phyloP scores from a whole-genome alignment of 30 jellyfish, hydroid and myxozoan genomes.

The Hydractinia echinata region DNA sequence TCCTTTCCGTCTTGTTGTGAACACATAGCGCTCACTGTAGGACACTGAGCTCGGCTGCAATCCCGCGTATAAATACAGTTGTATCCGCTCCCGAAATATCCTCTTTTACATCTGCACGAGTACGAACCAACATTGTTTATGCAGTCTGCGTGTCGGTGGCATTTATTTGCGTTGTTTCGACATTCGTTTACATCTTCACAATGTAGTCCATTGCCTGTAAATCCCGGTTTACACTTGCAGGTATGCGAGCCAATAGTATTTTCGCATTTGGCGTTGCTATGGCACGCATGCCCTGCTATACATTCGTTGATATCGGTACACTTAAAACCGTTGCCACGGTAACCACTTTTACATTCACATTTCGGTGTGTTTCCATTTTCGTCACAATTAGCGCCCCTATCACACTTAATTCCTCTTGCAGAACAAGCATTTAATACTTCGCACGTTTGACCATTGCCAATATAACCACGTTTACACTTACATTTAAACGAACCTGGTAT shows the following conservation, averaged over 20 bases:
- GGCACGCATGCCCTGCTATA: background rate
- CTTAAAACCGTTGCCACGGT: constrained; percentile 39
- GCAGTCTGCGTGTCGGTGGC: background rate
- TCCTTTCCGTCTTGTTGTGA: constrained; percentile 8
- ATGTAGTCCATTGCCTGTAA: constrained; percentile 14
- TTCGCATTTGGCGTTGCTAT: constrained; percentile 8
- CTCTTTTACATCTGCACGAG: background rate
- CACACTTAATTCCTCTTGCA: background rate
- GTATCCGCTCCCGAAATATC: constrained; percentile 21
- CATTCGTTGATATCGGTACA: constrained; percentile 63
- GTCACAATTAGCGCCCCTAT: constrained; percentile 5
- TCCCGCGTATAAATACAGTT: constrained; percentile 46
- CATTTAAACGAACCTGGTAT: too few relatives aligned
- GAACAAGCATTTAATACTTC: constrained; percentile 20
- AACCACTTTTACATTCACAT: constrained; percentile 35
- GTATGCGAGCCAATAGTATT: background rate
- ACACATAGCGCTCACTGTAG: constrained; percentile 9
- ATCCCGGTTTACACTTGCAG: constrained; percentile 12
- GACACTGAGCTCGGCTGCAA: constrained; percentile 18
- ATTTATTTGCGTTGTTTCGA: background rate
- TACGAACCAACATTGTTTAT: background rate
- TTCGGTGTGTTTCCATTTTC: background rate
- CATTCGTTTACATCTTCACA: constrained; percentile 35
- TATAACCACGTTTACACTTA: too few relatives aligned
- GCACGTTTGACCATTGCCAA: background rate